phyloP scores from a whole-genome alignment of 2,888 invertebrate genomes.

The Leucoma salicis region DNA sequence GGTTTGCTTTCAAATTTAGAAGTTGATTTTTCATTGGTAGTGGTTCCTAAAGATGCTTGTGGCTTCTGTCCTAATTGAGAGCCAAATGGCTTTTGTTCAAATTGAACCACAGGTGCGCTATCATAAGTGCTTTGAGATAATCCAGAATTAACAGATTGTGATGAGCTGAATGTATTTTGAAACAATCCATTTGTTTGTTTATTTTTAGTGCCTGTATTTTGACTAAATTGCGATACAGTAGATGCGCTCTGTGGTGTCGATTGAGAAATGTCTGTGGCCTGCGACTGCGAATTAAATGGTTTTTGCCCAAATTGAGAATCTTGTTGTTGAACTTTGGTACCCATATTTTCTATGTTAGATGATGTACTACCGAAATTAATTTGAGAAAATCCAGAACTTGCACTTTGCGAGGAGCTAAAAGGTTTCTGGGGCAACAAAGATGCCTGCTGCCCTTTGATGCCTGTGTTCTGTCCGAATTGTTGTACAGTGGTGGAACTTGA shows the following conservation, averaged over 20 bases:
- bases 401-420: neutral
- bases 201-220: neutral
- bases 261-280: neutral
- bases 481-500: neutral
- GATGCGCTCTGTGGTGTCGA: neutral
- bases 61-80: neutral
- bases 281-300: neutral
- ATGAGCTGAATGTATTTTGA: neutral
- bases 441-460: neutral
- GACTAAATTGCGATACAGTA: neutral
- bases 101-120: neutral
- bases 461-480: neutral
- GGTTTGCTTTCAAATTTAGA: neutral
- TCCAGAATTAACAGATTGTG: neutral
- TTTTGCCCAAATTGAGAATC: neutral
- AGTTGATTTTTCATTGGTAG: no score
- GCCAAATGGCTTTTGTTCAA: neutral
- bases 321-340: neutral
- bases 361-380: neutral
- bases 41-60: neutral
- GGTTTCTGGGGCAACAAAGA: neutral
- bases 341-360: no score
- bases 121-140: conserved; percentile 1
- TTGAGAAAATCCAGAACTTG: neutral
- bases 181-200: neutral